phyloP scores from a whole-genome alignment of 2,113 vertebrate genomes.

The Lethenteron camtschaticum region DNA sequence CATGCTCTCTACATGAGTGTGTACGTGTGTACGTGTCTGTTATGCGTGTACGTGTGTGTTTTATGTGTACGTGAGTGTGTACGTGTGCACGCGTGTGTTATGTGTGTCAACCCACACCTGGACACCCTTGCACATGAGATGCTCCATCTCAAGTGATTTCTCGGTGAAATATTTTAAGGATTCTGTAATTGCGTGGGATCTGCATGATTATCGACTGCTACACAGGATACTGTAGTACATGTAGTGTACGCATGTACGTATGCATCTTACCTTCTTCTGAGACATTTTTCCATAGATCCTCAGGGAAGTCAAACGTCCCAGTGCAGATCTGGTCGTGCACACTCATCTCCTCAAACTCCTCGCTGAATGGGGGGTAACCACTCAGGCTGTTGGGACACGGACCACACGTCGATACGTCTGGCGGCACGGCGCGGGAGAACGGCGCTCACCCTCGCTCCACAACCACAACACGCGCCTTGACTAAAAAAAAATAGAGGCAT shows the following conservation, averaged over 20 bases:
- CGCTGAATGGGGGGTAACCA: slow-evolving; percentile 72
- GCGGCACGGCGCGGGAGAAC: neutral
- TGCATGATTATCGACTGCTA: neutral
- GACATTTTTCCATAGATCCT: slow-evolving; percentile 41
- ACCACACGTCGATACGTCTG: too few species aligned
- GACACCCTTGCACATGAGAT: too few species aligned
- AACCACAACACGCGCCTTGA: neutral
- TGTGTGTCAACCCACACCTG: too few species aligned
- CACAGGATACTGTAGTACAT: neutral
- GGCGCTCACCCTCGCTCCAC: neutral
- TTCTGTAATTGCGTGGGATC: neutral
- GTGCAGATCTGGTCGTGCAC: slow-evolving; percentile 60
- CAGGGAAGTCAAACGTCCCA: slow-evolving; percentile 47
- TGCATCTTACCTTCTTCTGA: slow-evolving; percentile 39
- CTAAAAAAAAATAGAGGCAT: neutral
- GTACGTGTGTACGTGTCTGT: too few species aligned
- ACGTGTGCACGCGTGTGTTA: too few species aligned
- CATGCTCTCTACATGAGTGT: too few species aligned
- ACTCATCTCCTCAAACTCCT: slow-evolving; percentile 26
- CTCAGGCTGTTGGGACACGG: slow-evolving; percentile 31
- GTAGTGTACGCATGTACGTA: too few species aligned
- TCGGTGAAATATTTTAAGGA: neutral
- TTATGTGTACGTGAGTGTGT: too few species aligned
- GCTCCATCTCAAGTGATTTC: neutral
- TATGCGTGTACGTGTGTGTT: too few species aligned